A percentile compares a stretch with the other conserved stretches of the same genome.
Conservation (phyloP, 2,888 invertebrate species). For the Ellobium chinense region DNA sequence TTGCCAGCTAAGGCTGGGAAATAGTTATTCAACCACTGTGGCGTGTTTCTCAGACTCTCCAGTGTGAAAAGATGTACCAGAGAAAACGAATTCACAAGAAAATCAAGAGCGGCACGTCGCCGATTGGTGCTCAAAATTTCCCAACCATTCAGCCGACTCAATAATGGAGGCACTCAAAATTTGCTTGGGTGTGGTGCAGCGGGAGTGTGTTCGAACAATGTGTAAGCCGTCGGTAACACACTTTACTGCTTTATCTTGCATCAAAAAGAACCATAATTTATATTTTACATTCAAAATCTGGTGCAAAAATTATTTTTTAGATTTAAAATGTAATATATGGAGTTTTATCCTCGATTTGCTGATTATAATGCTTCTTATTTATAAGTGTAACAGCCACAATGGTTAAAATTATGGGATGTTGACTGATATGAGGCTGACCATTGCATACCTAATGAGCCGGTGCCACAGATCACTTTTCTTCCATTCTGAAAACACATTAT, state of each 20-base stretch:
- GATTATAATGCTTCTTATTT: background rate
- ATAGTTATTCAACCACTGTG: conserved; percentile 31
- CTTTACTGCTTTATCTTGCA: background rate
- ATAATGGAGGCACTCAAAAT: conserved; percentile 50
- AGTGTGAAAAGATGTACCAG: conserved; percentile 35
- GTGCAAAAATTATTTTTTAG: background rate
- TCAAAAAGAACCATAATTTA: background rate
- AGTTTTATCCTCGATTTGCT: background rate
- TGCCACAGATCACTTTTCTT: conserved; percentile 21
- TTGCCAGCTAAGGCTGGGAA: conserved; percentile 43
- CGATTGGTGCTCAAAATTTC: conserved; percentile 47
- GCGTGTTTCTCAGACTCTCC: conserved; percentile 15
- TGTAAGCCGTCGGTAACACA: conserved; percentile 44
- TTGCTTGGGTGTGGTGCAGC: conserved; percentile 53
- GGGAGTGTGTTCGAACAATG: conserved; percentile 44
- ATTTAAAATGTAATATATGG: background rate
- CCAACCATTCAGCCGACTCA: conserved; percentile 48
- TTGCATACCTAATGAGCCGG: conserved; percentile 56
- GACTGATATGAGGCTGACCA: conserved; percentile 53
- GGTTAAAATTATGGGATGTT: conserved; percentile 54
- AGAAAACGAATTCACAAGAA: conserved; percentile 33
- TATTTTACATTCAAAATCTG: background rate
- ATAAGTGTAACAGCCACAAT: conserved; percentile 42
- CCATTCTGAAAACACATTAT: conserved; percentile 33
- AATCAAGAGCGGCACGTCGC: conserved; percentile 40